phyloP scores from a whole-genome alignment of 2,888 invertebrate genomes.

The Girardia tigrina region DNA sequence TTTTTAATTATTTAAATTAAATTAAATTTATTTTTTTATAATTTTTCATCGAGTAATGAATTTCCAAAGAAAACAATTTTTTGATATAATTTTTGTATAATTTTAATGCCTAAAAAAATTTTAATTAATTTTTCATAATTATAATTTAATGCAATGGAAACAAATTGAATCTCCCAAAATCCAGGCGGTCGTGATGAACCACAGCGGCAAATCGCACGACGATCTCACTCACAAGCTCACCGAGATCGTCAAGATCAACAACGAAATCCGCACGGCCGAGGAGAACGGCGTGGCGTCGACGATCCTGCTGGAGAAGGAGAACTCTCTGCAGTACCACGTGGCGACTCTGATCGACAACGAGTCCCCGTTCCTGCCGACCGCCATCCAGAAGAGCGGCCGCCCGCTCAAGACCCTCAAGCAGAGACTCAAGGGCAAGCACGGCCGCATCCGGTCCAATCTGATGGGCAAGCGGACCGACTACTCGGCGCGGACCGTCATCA shows the following conservation, averaged over 20 bases:
- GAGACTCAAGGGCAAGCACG: conserved; percentile 88
- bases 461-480: conserved; percentile 99
- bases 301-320: conserved; percentile 85
- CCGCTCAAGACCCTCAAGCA: conserved; percentile 94
- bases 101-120: too few species aligned
- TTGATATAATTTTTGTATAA: too few species aligned
- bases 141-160: too few species aligned
- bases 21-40: too few species aligned
- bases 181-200: conserved; percentile 98
- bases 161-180: too few species aligned
- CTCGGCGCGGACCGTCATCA: conserved; percentile 82
- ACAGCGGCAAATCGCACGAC: conserved; percentile 91
- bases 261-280: conserved; percentile 83
- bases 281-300: conserved; percentile 91
- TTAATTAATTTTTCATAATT: too few species aligned
- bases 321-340: conserved; percentile 93
- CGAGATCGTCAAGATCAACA: conserved; percentile 94
- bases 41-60: too few species aligned
- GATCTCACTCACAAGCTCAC: conserved; percentile 96
- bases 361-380: conserved; percentile 85
- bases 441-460: conserved; percentile 89
- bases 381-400: conserved; percentile 96
- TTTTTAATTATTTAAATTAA: too few species aligned
- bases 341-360: conserved; percentile 96
- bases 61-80: too few species aligned